Conservation (phyloP, 2,113 vertebrate genomes). For the Nymphicus hollandicus region DNA sequence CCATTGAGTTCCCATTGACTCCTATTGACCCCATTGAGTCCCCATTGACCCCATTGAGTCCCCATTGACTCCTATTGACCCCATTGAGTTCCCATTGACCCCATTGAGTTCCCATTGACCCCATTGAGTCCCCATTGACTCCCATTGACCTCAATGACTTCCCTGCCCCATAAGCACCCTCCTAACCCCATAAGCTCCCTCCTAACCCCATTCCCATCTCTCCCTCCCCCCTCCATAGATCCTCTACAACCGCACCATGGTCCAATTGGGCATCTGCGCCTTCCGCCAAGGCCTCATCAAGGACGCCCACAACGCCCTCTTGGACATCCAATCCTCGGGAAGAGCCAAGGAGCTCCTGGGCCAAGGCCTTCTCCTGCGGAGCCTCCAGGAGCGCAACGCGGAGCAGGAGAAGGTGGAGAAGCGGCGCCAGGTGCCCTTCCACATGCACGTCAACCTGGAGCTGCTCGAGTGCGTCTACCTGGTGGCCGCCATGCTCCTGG, state of each 20-base stretch:
- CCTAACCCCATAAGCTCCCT: too few species aligned
- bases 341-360: neutral
- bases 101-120: too few species aligned
- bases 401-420: conserved; percentile 1
- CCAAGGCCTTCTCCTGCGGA: rapidly evolving
- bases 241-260: neutral
- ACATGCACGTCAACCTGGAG: neutral
- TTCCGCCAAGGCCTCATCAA: neutral
- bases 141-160: too few species aligned
- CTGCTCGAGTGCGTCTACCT: neutral
- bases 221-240: neutral
- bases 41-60: too few species aligned
- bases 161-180: too few species aligned
- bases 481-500: neutral
- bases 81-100: too few species aligned
- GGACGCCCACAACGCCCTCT: neutral
- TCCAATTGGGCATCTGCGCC: neutral
- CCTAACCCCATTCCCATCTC: too few species aligned
- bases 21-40: too few species aligned
- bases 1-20: too few species aligned
- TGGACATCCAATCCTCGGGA: neutral
- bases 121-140: too few species aligned
- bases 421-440: neutral
- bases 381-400: neutral
- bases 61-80: too few species aligned